phyloP scores from a whole-genome alignment of 2,888 invertebrate species.

The Pelosia muscerda region DNA sequence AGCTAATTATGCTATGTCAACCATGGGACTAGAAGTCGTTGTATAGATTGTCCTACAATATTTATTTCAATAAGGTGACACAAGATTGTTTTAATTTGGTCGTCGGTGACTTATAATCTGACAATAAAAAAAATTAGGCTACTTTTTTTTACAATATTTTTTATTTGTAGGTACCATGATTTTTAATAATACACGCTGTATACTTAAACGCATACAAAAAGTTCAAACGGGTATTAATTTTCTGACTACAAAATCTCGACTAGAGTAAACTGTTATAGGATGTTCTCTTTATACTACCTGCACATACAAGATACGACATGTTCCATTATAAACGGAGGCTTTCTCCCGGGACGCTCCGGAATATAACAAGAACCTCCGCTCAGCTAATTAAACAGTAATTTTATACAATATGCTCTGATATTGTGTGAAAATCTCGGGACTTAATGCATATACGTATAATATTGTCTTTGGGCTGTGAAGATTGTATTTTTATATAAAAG shows the following conservation, averaged over 20 bases:
- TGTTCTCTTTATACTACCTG: conserved; percentile 16
- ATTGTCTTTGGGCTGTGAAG: conserved; percentile 28
- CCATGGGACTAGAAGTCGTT: too few relatives aligned
- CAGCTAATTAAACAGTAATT: conserved; percentile 62
- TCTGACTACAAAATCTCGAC: neutral
- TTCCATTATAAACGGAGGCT: conserved; percentile 30
- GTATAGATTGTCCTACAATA: too few relatives aligned
- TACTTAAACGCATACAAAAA: neutral
- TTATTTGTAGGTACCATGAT: too few relatives aligned
- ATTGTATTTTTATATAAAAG: conserved; percentile 12
- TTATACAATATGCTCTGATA: conserved; percentile 47
- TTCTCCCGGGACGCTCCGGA: conserved; percentile 46
- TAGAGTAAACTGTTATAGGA: conserved; percentile 12
- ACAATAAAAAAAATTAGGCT: too few relatives aligned
- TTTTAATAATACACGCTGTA: too few relatives aligned
- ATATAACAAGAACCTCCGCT: conserved; percentile 43
- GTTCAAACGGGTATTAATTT: neutral
- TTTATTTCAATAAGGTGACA: too few relatives aligned
- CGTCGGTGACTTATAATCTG: too few relatives aligned
- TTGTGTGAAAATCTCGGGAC: conserved; percentile 30
- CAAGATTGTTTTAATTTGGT: too few relatives aligned
- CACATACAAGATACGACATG: conserved; percentile 23
- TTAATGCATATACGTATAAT: conserved; percentile 18
- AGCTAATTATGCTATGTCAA: too few relatives aligned
- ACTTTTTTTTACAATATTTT: too few relatives aligned